Base-by-base conservation (phyloP, 2,113 vertebrate species). In the Hipposideros armiger region DNA sequence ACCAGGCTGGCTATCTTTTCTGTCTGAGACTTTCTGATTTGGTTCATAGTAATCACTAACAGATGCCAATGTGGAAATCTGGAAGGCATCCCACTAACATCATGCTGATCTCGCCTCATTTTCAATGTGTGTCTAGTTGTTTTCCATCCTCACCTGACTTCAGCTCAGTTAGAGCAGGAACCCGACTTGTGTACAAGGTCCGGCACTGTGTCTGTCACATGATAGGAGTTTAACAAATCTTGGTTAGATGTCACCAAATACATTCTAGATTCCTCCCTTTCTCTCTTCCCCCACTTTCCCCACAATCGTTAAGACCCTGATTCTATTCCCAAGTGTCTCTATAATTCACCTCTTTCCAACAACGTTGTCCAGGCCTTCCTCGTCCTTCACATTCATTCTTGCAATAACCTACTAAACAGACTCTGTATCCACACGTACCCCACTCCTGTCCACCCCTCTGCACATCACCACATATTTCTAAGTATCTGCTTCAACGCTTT, bases 171-270 rank as follows among this genome's bases (percentile, higher is more conserved):
- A 67, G 42, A 60, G 42, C 54, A 58, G 16, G 54, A 72, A 32
- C 26, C 60, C 9, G 2, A 28, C 32, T 82, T 50, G n/a, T 11
- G 45, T 16, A 36, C 80, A n/a, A 14, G 3, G 19, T 67, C 83
- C 7, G 40, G 36, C 36, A 15, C 22, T 20, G 0, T 2, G 17
- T 11, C 19, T 40, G 47, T 22, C 22, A 17, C 3, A 5, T 10
- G 20, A 32, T 42, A 16, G 3, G 66, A n/a, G 64, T 8, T 62
- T 6, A 14, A 42, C 17, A 62, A 32, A 24, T 15, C 42, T 19
- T 60, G 7, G 1, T 58, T 77, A 52, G 16, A 28, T 22, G n/a
- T 73, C 50, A 50, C 36, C 36, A 32, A 62, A 40, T 24, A 16
- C 22, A 11, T 47, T 42, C 64, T 19, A 56, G n/a, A 64, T 5